These are phyloP conservation scores for Diarsia mendica DNA, from an alignment of 2,888 invertebrate genomes.

Conservation along the genomic window DNA sequence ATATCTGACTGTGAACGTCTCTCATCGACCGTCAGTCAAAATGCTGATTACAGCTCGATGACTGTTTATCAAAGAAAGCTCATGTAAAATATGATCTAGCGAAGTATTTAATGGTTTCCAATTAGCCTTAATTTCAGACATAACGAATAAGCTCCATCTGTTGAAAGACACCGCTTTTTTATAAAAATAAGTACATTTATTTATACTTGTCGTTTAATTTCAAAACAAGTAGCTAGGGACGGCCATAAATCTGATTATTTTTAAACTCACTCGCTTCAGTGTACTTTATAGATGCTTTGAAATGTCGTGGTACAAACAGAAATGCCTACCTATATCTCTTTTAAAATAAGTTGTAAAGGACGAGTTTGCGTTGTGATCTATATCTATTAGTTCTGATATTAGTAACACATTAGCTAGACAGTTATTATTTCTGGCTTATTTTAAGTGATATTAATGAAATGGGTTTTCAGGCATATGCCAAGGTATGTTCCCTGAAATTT, in stretches of 20 bases:
- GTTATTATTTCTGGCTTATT: not conserved
- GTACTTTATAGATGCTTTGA: slow-evolving; percentile 73
- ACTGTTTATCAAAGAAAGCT: slow-evolving; percentile 11
- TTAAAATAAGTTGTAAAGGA: slow-evolving; percentile 27
- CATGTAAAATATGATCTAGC: slow-evolving; percentile 21
- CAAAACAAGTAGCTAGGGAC: slow-evolving; percentile 67
- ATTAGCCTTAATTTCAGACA: slow-evolving; percentile 31
- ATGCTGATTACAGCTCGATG: slow-evolving; percentile 26
- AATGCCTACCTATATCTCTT: slow-evolving; percentile 33
- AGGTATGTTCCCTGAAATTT: not conserved
- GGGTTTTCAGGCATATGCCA: slow-evolving; percentile 2
- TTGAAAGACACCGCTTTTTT: slow-evolving; percentile 44
- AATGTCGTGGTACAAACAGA: slow-evolving; percentile 60
- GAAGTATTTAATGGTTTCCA: slow-evolving; percentile 27
- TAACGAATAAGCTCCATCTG: slow-evolving; percentile 34
- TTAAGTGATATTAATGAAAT: slow-evolving; percentile 1
- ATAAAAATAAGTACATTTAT: slow-evolving; percentile 56
- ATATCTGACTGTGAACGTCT: slow-evolving; percentile 18
- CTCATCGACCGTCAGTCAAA: slow-evolving; percentile 15
- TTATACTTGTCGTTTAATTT: slow-evolving; percentile 69
- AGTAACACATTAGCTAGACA: slow-evolving; percentile 12
- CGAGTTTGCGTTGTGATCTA: slow-evolving; percentile 30
- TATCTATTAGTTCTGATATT: slow-evolving; percentile 44
- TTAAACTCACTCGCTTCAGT: slow-evolving; percentile 73
- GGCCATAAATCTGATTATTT: slow-evolving; percentile 77